Base-by-base conservation (phyloP, 2,797 vertebrate species). In the Sebastiscus albofasciatus region DNA sequence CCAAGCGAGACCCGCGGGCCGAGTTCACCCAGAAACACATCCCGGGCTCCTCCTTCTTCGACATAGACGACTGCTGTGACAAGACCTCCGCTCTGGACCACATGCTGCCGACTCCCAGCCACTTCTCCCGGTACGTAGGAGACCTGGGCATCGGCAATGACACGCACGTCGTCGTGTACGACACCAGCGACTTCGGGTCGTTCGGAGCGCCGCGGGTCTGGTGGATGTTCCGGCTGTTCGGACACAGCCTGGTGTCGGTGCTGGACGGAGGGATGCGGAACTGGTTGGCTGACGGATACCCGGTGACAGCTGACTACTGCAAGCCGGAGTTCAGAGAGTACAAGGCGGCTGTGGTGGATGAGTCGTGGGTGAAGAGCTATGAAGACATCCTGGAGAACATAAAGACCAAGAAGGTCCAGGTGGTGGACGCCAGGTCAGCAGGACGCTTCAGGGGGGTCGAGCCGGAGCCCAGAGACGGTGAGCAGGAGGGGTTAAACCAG, bases 211-310 rank as follows among this genome's bases (percentile, higher is more conserved):
- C 99, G 1, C 95, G 99, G 0, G 95, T 97, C 10, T 99, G 98
- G 98, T 99, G 97, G 98, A 99, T 98, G 98, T 99, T 99, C 88
- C 96, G 96, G 4, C 91, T 95, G 49, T 99, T 99, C 1, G 98
- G 99, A 1, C 99, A 99, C 93, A 84, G 79, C 1, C 82, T 87
- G 0, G 98, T 99, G 26, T 99, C 98, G 0, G 96, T 99, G 59
- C 95, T 99, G 90, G 95, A 99, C 33, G 98, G 99, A 0, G 98
- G 98, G 12, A 93, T 99, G 86, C 97, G 94, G 90, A 96, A 96
- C 77, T 99, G 99, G 99, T 65, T 95, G 81, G 92, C 89, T 8
- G 96, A 97, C 24, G 96, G 96, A 0, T 88, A 95, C 56, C 96
- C 96, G 0, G 92, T 98, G 64, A 96, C 97, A 0, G 88, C 96